Evolutionary conservation across 1,140 invertebrate species (phyloP), one percentile per base, ranked within the genome.

Genomic region (Arctopsyche grandis): DNA sequence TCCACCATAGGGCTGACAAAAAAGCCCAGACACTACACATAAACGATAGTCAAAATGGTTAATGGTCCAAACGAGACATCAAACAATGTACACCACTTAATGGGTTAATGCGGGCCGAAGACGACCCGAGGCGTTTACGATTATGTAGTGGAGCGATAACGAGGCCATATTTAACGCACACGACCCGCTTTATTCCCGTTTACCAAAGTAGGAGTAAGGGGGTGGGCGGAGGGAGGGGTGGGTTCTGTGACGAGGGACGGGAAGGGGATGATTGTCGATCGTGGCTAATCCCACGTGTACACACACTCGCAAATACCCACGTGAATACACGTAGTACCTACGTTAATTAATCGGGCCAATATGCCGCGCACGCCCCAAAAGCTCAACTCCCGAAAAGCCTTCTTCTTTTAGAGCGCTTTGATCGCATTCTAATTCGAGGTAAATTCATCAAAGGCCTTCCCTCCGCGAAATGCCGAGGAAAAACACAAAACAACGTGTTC

Each of bases 401-500:
- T 52, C 48, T 52, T 52, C 48, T 52, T 52, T 52, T 52, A 52
- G 48, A 52, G 48, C 48, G 10, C 48, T 52, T 52, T 52, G 48
- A 52, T 52, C 48, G 48, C 48, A 52, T 52, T 52, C 48, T 52
- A 52, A 52, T 52, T 52, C 48, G 29, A 52, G 16, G 48, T 14
- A 16, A 52, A 52, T 52, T 52, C 48, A 52, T 52, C 48, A 52
- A 16, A 52, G 16, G 48, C 48, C 7, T 38, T 38, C 29, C 29
- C 48, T 5, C 48, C 1, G 48, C 48, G 48, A 12, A 5, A 52
- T 12, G 29, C 48, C 12, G 48, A 52, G 48, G 48, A 52, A 52
- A 52, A 52, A 52, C 12, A 16, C 48, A 38, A 38, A 38, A 52
- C 10, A 10, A 52, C 48, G 48, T 52, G 48, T 52, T 16, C 48